Evolutionary conservation across 2,888 invertebrate species (phyloP).

Genomic region (Netelia inedita): DNA sequence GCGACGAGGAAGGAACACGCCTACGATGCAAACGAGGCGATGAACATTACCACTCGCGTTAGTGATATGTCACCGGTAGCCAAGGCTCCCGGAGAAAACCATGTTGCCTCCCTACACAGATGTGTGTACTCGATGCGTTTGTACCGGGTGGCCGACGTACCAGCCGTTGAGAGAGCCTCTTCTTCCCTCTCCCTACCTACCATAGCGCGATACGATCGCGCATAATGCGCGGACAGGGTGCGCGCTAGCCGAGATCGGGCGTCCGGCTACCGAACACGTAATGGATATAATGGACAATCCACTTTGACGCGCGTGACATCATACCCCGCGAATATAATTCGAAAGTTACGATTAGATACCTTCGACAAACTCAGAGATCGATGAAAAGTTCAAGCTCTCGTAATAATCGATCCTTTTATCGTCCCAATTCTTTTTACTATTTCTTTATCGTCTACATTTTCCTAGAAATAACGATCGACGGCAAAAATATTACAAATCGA

Average conservation of each 20-base stretch:
- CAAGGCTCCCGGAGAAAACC: slow-evolving; percentile 10
- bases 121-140: slow-evolving; percentile 34
- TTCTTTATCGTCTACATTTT: too few species aligned
- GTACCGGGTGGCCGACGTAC: slow-evolving; percentile 26
- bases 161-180: slow-evolving; percentile 30
- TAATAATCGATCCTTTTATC: too few species aligned
- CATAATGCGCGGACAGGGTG: slow-evolving; percentile 49
- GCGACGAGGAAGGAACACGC: slow-evolving; percentile 26
- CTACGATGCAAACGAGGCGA: slow-evolving; percentile 1
- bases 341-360: slow-evolving; percentile 23
- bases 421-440: too few species aligned
- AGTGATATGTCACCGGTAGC: slow-evolving; percentile 53
- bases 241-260: slow-evolving; percentile 8
- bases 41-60: slow-evolving; percentile 49
- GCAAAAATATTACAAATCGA: too few species aligned
- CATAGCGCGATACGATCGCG: slow-evolving; percentile 49
- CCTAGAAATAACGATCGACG: too few species aligned
- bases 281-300: slow-evolving; percentile 58
- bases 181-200: slow-evolving; percentile 13
- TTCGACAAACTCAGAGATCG: background rate
- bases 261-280: slow-evolving; percentile 56
- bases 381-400: too few species aligned
- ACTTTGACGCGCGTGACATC: slow-evolving; percentile 18
- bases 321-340: slow-evolving; percentile 21
- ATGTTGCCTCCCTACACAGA: slow-evolving; percentile 12